These are phyloP conservation scores for Parauchenoglanis ngamensis DNA, from an alignment of 2,797 vertebrate species.

Conservation along the genomic window DNA sequence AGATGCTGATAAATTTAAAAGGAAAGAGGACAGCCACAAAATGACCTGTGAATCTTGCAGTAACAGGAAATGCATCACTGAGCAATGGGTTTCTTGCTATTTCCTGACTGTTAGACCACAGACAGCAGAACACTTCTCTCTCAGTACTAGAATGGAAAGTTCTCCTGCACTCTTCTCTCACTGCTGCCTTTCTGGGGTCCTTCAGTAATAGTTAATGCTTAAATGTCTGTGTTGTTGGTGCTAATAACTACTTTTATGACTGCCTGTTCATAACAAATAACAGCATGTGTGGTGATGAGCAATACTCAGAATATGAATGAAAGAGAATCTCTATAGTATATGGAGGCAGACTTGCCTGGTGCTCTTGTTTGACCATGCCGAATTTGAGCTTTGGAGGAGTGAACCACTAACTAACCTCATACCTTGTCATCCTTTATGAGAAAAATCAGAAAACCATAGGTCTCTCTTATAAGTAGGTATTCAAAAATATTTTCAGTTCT, in stretches of 20 bases:
- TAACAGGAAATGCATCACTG: conserved; percentile 79
- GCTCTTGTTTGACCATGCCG: neutral
- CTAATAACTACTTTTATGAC: neutral
- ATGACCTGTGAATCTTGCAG: conserved; percentile 77
- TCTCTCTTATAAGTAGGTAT: neutral
- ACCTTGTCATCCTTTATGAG: neutral
- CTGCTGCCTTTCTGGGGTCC: conserved; percentile 48
- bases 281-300: neutral
- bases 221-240: neutral
- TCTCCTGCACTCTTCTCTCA: conserved; percentile 50
- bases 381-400: neutral
- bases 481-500: neutral
- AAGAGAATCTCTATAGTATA: neutral
- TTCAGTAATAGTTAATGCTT: neutral
- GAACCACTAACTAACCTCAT: neutral
- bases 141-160: conserved; percentile 53
- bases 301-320: neutral
- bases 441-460: neutral
- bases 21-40: conserved; percentile 65
- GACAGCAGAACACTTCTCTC: conserved; percentile 72
- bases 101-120: conserved; percentile 88
- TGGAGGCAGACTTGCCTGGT: neutral
- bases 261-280: neutral
- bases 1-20: conserved; percentile 52
- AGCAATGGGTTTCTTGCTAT: conserved; percentile 73